Evolutionary conservation across 2,113 vertebrate species (phyloP), one percentile per base, ranked within the genome.

Genomic region (Neotragus moschatus): DNA sequence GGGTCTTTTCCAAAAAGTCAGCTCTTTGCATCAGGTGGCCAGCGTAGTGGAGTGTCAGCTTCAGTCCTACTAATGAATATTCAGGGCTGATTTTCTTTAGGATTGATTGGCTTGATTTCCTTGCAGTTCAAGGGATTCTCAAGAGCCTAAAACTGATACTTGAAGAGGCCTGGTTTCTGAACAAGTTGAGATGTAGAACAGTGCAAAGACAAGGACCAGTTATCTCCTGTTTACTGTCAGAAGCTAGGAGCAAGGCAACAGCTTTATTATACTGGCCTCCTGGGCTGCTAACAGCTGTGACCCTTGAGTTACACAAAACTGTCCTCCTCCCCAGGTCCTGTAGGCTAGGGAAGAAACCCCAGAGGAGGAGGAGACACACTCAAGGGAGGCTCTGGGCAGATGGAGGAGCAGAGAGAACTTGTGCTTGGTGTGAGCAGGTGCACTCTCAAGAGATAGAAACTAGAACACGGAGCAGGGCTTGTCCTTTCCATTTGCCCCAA

Each of bases 351-450:
- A 33, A 17, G 61, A 28, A 89, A 45, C 14, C 7, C n/a, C 6
- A 1, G 3, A 45, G 39, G n/a, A 85, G 12, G 30, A 39, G 47
- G 6, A n/a, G 33, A 2, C 25, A 19, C 36, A 14, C 21, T 53
- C n/a, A 63, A 11, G 30, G 7, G 21, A n/a, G 21, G 4, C 82
- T 84, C 51, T 13, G 45, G 47, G 39, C 2, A 5, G 8, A 0
- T 10, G 15, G 8, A 55, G 36, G 14, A 30, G 6, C 58, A 7
- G 33, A 61, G 79, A 51, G 47, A 51, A 39, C 49, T 26, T 0
- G 2, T 1, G 39, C 25, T 36, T 16, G 10, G 36, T 3, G 6
- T 55, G 39, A 66, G 36, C 7, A 60, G 51, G 51, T 0, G 0
- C n/a, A 15, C 26, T 53, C 49, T 63, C 17, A 19, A 47, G 66